Evolutionary conservation across 2,797 vertebrate genomes (phyloP), one percentile per base, ranked within the genome.

Genomic region (Sebastes dallii): DNA sequence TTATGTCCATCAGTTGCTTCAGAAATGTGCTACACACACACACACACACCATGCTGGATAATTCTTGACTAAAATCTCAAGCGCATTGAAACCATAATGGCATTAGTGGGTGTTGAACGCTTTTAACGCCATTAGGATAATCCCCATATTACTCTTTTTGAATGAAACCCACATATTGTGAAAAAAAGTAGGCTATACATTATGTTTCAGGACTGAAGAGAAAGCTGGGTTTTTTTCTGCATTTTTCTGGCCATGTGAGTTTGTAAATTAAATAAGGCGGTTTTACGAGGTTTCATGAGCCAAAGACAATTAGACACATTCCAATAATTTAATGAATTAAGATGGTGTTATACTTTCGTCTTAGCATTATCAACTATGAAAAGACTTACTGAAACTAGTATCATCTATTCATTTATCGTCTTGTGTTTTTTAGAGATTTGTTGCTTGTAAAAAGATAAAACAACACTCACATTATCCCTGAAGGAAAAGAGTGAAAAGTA

Each of bases 71-170:
- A 56, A 70, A 29, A 68, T 29, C 55, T 68, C 13, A 22, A 34
- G 16, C 8, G 20, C 66, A 32, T 29, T 52, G 22, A 13, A 12
- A 18, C 18, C 22, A 72, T 68, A 73, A 73, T 34, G 36, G 13
- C 69, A 69, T 83, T 80, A 82, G 73, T 71, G n/a, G 80, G 56
- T 13, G 59, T 11, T 25, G 25, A 72, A 78, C 7, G 4, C 36
- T 74, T 61, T 76, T 60, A 84, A 71, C 20, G 13, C 22, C 74
- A 82, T 86, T 55, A 86, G 18, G 18, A 76, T 74, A 69, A 82
- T 78, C 68, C 12, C 20, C 16, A 32, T 55, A 39, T 60, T 54
- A 29, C 22, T 70, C 8, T 34, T 36, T 54, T 22, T 79, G 30
- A 75, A 39, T 55, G 13, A 68, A 77, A 62, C 22, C 61, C 62